Base-by-base conservation (phyloP, 2,888 invertebrate genomes). In the Tetramorium bicarinatum region DNA sequence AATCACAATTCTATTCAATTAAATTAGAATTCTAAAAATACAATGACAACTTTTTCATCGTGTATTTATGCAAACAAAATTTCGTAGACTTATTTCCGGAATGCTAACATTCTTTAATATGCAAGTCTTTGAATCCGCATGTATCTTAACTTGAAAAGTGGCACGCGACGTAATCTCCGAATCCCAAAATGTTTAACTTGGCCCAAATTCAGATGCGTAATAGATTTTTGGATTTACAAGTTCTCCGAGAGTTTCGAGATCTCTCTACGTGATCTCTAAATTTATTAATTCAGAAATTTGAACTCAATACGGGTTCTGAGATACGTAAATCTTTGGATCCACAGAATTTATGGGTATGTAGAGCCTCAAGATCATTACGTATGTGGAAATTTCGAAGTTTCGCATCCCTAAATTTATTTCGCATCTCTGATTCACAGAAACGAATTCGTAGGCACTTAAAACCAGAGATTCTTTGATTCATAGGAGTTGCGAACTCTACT, bases 401-500 rank as follows among this genome's bases (percentile, higher is more conserved):
- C 34, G 52, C 25, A 41, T 67, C 21, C n/a, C 41, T 13, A 54
- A 77, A 67, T 77, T 77, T 77, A 77, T 41, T 34, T 34, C 29
- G 29, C 29, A 34, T 34, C 29, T 4, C 52, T 54, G 25, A 77
- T 56, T 69, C 77, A n/a, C 29, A 66, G 67, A 44, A 52, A 54
- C 29, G 69, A 56, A 67, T 79, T 54, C 41, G 41, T 54, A 34
- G 25, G 54, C 29, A 56, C 59, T 79, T 59, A 71, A 47, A 67
- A 54, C 67, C 38, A 15, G 25, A 52, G 79, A 71, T 59, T 59
- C 79, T 79, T 59, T 79, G 79, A 79, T 71, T 71, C 72, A 79
- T 59, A 59, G 54, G 47, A 71, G 79, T 79, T 79, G 59, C 59
- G 21, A 79, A 71, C 47, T 79, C 54, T 47, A 69, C 69, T 79